phyloP scores from a whole-genome alignment of 1,140 invertebrate genomes.

The Caenorhabditis elegans region DNA sequence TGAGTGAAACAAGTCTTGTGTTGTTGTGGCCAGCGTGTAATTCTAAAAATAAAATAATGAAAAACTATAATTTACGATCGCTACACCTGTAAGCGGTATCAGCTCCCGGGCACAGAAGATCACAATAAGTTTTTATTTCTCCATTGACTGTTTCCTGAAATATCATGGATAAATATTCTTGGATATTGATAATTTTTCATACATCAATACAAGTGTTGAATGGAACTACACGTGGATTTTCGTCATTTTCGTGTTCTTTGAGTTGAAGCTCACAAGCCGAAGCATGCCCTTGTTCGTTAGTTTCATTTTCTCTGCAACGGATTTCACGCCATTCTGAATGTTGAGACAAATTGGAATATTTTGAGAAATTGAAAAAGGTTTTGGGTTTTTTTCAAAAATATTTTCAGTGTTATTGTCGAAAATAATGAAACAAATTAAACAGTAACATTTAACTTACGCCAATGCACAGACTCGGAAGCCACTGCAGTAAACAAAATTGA shows the following conservation, averaged over 20 bases:
- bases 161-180: not conserved
- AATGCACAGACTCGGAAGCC: slow-evolving; percentile 43
- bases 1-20: slow-evolving; percentile 61
- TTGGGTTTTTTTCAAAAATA: too few species aligned
- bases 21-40: slow-evolving; percentile 57
- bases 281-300: slow-evolving; percentile 53
- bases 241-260: slow-evolving; percentile 53
- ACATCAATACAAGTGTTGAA: slow-evolving; percentile 57
- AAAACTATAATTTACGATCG: not conserved
- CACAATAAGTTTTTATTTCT: slow-evolving; percentile 58
- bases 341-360: not conserved
- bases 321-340: slow-evolving; percentile 59
- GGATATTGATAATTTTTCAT: not conserved
- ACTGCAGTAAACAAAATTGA: not conserved
- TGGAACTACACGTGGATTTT: slow-evolving; percentile 44
- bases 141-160: slow-evolving; percentile 59
- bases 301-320: slow-evolving; percentile 49
- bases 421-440: too few species aligned
- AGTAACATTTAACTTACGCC: slow-evolving; percentile 42
- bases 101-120: slow-evolving; percentile 58
- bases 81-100: slow-evolving; percentile 56
- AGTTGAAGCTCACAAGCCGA: slow-evolving; percentile 53
- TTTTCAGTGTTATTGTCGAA: too few species aligned
- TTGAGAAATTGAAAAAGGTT: not conserved
- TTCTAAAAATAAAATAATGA: slow-evolving; percentile 34